Conservation (phyloP, 1,140 invertebrate species). For the Drosophila tani region DNA sequence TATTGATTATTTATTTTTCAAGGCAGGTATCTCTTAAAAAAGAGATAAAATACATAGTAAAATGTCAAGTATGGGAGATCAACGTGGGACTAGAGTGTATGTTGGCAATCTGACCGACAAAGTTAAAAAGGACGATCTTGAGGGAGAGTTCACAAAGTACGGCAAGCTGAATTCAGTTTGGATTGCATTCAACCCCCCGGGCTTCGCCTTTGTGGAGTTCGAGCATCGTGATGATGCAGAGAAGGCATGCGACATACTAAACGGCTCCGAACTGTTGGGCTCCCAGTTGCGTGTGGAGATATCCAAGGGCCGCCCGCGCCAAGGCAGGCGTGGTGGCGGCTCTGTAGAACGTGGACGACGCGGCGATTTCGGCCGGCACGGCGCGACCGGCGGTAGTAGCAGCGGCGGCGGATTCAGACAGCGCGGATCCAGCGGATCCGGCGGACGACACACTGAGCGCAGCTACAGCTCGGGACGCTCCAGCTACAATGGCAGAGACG, state of each 20-base stretch:
- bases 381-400: conserved; percentile 85
- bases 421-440: conserved; percentile 77
- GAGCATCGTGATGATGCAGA: conserved; percentile 97
- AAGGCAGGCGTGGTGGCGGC: conserved; percentile 86
- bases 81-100: conserved; percentile 91
- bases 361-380: conserved; percentile 85
- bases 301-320: conserved; percentile 89
- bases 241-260: conserved; percentile 95
- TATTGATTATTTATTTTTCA: conserved; percentile 75
- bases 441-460: conserved; percentile 82
- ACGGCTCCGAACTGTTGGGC: conserved; percentile 93
- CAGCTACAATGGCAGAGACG: conserved; percentile 73
- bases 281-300: conserved; percentile 93
- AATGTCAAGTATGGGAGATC: conserved; percentile 79
- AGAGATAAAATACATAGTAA: conserved; percentile 25
- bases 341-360: conserved; percentile 86
- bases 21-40: conserved; percentile 44
- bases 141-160: conserved; percentile 94
- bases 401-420: conserved; percentile 79
- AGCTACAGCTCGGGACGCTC: conserved; percentile 86
- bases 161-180: conserved; percentile 97
- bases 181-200: conserved; percentile 97
- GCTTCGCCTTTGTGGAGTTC: conserved; percentile 99
- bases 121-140: conserved; percentile 95
- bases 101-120: conserved; percentile 93